Conservation (phyloP, 2,113 vertebrate genomes). For the Ptilonorhynchus violaceus region DNA sequence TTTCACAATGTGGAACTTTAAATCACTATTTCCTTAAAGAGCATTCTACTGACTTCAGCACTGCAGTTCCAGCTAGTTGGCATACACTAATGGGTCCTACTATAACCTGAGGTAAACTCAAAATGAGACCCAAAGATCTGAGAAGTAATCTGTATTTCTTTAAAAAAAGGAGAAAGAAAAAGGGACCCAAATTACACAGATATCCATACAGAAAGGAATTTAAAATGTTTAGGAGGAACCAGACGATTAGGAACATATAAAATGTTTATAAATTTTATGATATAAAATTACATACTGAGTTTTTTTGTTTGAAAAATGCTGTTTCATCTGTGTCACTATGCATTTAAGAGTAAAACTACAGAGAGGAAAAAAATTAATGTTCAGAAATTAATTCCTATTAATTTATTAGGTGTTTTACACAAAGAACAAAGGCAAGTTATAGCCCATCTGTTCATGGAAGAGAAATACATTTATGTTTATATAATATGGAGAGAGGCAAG, state of each 20-base stretch:
- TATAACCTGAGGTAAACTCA: neutral
- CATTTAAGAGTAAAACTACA: neutral
- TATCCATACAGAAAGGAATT: neutral
- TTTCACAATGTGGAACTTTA: neutral
- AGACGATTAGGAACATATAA: neutral
- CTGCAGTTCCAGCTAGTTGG: neutral
- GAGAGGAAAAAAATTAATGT: neutral
- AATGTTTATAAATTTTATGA: too few species aligned
- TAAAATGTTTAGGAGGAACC: neutral
- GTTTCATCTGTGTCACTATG: neutral
- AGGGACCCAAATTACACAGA: neutral
- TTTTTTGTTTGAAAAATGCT: neutral
- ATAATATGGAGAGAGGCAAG: fast-evolving
- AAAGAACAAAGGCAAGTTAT: neutral
- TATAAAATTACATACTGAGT: neutral
- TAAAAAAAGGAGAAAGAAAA: neutral
- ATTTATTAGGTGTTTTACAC: neutral
- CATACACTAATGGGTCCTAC: neutral
- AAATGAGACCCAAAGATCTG: neutral
- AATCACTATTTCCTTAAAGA: neutral
- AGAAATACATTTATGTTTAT: neutral
- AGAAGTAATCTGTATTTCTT: neutral
- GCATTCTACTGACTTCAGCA: neutral
- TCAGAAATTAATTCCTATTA: neutral
- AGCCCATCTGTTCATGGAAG: neutral